These are phyloP conservation scores for Esox masquinongy DNA, from an alignment of 2,797 vertebrate genomes.

Conservation along the genomic window DNA sequence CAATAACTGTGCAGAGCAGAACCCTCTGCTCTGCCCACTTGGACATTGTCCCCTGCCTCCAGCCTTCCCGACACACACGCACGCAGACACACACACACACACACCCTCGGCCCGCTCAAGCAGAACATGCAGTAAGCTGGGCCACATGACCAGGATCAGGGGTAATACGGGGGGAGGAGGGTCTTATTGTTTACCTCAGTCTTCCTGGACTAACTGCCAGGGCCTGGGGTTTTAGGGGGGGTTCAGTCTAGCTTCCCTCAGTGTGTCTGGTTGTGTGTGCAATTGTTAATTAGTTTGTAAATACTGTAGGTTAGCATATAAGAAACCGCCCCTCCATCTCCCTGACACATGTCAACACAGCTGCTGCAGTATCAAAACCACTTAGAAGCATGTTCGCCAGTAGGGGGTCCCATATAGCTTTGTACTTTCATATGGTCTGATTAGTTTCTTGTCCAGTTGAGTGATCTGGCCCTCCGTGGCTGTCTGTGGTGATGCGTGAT, in stretches of 20 bases:
- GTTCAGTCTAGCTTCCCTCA: slow-evolving; percentile 50
- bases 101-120: background rate
- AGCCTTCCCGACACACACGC: background rate
- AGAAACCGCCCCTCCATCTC: background rate
- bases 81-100: slow-evolving; percentile 8
- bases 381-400: slow-evolving; percentile 28
- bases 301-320: background rate
- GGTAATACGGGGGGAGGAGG: background rate
- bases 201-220: background rate
- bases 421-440: slow-evolving; percentile 49
- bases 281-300: background rate
- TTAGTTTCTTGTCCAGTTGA: slow-evolving; percentile 63
- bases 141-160: slow-evolving; percentile 51
- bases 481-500: slow-evolving; percentile 19
- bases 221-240: slow-evolving; percentile 26
- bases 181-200: background rate
- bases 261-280: slow-evolving; percentile 6
- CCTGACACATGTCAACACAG: slow-evolving; percentile 1
- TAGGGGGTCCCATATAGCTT: slow-evolving; percentile 13
- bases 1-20: slow-evolving; percentile 19
- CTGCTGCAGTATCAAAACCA: slow-evolving; percentile 34
- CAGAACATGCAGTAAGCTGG: slow-evolving; percentile 33
- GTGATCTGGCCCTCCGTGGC: slow-evolving; percentile 34
- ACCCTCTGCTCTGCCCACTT: slow-evolving; percentile 15
- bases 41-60: background rate